Conservation (phyloP, 2,113 vertebrate species). For the Crypturellus undulatus region DNA sequence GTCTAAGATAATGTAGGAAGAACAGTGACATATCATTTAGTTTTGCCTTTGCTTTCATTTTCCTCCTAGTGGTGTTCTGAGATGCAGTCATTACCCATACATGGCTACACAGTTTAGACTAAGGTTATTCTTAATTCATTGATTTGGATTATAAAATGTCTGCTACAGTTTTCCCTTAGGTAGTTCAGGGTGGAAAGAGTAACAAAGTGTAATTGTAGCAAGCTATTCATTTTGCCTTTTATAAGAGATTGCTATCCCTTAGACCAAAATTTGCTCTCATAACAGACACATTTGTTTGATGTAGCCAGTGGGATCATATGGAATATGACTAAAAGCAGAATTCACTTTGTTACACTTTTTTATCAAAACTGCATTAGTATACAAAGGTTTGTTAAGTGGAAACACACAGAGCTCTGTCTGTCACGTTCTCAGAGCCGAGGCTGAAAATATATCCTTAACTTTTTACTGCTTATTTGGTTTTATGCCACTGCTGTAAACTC, state of each 20-base stretch:
- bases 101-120: not conserved
- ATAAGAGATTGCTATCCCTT: not conserved
- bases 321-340: not conserved
- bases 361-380: not conserved
- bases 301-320: not conserved
- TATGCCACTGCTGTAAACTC: not conserved
- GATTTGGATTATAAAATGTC: not conserved
- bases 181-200: not conserved
- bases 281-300: not conserved
- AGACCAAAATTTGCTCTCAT: not conserved
- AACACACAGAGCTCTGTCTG: not conserved
- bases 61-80: not conserved
- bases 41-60: not conserved
- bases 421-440: not conserved
- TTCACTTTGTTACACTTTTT: not conserved
- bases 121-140: not conserved
- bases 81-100: not conserved
- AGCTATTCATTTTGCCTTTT: not conserved
- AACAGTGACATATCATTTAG: not conserved
- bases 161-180: not conserved
- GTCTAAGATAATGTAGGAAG: not conserved
- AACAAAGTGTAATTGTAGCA: not conserved
- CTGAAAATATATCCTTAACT: not conserved
- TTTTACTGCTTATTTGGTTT: constrained; percentile 9
- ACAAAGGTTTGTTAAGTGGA: not conserved